Percentiles rank a stretch among this genome's conserved stretches.
phyloP scores from a whole-genome alignment of 1,140 invertebrate species.

The Littorina saxatilis region DNA sequence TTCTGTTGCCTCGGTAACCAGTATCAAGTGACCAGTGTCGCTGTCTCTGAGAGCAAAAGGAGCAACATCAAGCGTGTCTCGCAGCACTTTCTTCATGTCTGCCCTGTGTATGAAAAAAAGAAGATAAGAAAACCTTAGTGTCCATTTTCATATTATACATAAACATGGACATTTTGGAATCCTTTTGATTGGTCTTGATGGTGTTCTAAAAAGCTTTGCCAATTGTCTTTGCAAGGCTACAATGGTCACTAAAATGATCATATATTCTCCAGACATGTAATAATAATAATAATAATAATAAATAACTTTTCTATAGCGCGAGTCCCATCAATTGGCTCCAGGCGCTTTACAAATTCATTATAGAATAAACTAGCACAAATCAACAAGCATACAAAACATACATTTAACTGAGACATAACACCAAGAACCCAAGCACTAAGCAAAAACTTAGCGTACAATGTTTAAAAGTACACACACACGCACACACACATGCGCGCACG shows the following conservation, averaged over 20 bases:
- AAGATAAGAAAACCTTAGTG: too few relatives aligned
- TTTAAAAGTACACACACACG: too few relatives aligned
- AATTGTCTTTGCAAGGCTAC: background rate
- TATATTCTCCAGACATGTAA: background rate
- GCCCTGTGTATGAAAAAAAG: slow-evolving; percentile 55
- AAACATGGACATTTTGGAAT: background rate
- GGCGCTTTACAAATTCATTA: too few relatives aligned
- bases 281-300: background rate
- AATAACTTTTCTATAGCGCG: too few relatives aligned
- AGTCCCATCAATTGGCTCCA: too few relatives aligned
- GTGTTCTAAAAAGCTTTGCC: background rate
- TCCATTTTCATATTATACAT: background rate
- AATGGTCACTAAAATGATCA: background rate
- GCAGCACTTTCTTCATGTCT: slow-evolving; percentile 61
- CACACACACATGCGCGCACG: too few relatives aligned
- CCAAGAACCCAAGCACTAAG: too few relatives aligned
- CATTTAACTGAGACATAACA: too few relatives aligned
- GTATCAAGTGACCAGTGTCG: slow-evolving; percentile 38
- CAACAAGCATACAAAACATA: too few relatives aligned
- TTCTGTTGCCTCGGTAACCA: slow-evolving; percentile 59
- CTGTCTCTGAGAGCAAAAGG: slow-evolving; percentile 57
- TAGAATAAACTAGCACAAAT: too few relatives aligned
- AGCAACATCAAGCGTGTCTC: slow-evolving; percentile 57
- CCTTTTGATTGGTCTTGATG: background rate
- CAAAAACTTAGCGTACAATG: too few relatives aligned